These are phyloP conservation scores for Phodopus roborovskii DNA, from an alignment of 2,113 vertebrate species.

Conservation along the genomic window DNA sequence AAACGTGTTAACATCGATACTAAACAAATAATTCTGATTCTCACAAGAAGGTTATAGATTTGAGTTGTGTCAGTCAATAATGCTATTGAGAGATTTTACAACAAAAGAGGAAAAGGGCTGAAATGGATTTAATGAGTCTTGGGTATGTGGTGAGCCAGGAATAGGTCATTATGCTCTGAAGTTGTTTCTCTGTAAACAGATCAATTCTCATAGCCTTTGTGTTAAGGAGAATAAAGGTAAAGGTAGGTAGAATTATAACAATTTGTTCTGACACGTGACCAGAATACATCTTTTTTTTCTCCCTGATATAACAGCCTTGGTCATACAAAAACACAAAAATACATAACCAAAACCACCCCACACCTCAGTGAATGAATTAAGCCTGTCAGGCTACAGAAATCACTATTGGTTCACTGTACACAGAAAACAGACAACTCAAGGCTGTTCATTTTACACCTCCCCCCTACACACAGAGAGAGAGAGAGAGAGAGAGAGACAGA, in stretches of 20 bases:
- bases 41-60: constrained; percentile 45
- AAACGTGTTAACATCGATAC: constrained; percentile 29
- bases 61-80: constrained; percentile 9
- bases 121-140: constrained; percentile 55
- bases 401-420: background rate
- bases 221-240: background rate
- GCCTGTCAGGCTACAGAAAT: background rate
- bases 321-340: background rate
- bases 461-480: background rate
- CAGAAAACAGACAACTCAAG: background rate
- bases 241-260: constrained; percentile 12
- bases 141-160: constrained; percentile 29
- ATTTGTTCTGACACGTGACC: constrained; percentile 17
- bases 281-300: background rate
- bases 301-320: constrained; percentile 25
- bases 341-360: background rate
- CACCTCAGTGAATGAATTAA: background rate
- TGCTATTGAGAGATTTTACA: constrained; percentile 52
- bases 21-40: constrained; percentile 32
- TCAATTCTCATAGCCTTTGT: constrained; percentile 34
- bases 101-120: constrained; percentile 28
- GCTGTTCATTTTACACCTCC: background rate
- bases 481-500: too few species aligned
- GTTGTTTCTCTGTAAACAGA: constrained; percentile 57
- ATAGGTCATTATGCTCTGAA: constrained; percentile 61